Conservation (phyloP, 2,113 vertebrate species). For the Todiramphus chloris region DNA sequence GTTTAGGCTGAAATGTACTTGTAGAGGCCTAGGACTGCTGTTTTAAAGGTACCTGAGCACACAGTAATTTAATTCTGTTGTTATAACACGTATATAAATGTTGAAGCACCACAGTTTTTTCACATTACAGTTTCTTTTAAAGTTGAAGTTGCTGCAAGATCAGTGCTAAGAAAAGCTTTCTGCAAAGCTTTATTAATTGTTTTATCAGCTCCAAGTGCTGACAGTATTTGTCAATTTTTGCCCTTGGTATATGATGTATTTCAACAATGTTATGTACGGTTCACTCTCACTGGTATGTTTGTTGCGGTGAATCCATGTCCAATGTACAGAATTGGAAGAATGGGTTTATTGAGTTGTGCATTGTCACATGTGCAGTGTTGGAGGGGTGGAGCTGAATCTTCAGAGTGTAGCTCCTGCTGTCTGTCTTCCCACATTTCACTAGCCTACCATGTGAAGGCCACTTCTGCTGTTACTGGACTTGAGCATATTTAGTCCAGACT, state of each 20-base stretch:
- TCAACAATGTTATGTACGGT: background rate
- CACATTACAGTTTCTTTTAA: background rate
- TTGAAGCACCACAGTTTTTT: background rate
- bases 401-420: background rate
- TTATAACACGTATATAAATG: background rate
- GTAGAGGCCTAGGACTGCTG: background rate
- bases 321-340: background rate
- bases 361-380: background rate
- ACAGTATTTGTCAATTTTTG: background rate
- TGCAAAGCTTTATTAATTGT: background rate
- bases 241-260: background rate
- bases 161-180: background rate
- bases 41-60: background rate
- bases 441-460: background rate
- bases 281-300: background rate
- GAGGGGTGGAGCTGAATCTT: background rate
- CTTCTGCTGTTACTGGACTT: background rate
- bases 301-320: background rate
- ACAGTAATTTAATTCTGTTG: background rate
- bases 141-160: background rate
- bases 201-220: background rate
- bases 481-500: background rate
- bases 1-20: background rate
- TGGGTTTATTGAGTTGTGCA: background rate
- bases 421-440: background rate